A percentile compares a stretch with the other conserved stretches of the same genome.
Evolutionary conservation across 1,140 invertebrate genomes (phyloP).

Genomic region (Brachionus asplanchnoidis): DNA sequence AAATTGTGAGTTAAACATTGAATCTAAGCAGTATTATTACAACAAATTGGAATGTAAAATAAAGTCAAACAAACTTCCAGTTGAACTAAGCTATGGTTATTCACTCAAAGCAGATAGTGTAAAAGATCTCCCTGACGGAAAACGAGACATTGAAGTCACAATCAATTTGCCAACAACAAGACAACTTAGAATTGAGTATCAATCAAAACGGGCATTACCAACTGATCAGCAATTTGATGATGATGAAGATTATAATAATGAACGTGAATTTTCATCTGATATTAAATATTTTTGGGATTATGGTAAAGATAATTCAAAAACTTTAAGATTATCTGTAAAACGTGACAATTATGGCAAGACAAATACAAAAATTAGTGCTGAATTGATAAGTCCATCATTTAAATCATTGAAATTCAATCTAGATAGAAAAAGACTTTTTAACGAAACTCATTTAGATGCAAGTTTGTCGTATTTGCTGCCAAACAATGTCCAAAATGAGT

Average conservation of each 20-base stretch:
- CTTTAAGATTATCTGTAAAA: neutral
- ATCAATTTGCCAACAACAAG: neutral
- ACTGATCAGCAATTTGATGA: constrained; percentile 7
- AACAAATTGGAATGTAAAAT: constrained; percentile 18
- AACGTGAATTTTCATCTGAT: constrained; percentile 9
- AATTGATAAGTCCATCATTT: neutral
- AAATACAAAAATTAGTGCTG: neutral
- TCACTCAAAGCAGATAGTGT: neutral
- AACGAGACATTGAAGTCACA: constrained; percentile 1
- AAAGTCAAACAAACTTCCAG: constrained; percentile 9
- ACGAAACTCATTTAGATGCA: neutral
- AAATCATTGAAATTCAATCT: constrained; percentile 28
- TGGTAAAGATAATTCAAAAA: neutral
- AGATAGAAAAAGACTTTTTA: neutral
- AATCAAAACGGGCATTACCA: neutral
- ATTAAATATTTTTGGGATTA: neutral
- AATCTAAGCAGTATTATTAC: constrained; percentile 10
- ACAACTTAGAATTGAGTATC: constrained; percentile 27
- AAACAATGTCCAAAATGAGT: constrained; percentile 29
- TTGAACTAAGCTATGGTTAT: constrained; percentile 34
- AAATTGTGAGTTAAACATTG: constrained; percentile 31
- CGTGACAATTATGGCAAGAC: constrained; percentile 23
- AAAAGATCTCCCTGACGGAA: neutral
- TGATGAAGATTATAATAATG: constrained; percentile 13
- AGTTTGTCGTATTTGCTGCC: neutral